These are phyloP conservation scores for Acrocyrtus sp. DNA, from an alignment of 2,888 invertebrate species.

Conservation along the genomic window DNA sequence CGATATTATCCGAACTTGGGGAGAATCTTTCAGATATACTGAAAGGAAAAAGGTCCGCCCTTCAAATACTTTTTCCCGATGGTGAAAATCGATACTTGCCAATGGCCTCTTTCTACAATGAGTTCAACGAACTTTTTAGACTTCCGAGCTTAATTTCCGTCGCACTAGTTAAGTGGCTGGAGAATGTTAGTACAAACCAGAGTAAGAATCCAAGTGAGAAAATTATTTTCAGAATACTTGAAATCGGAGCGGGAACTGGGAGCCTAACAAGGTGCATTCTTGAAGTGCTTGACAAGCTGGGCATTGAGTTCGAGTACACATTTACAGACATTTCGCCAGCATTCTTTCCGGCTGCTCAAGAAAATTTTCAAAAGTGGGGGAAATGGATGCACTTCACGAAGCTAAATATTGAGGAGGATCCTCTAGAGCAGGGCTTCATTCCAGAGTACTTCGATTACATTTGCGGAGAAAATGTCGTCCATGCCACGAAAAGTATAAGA, in stretches of 20 bases:
- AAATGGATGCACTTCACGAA: conserved; percentile 31
- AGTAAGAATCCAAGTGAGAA: too few species aligned
- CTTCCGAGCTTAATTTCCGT: background rate
- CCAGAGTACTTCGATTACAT: conserved; percentile 41
- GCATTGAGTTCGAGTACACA: conserved; percentile 32
- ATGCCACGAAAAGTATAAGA: conserved; percentile 3
- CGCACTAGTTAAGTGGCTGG: background rate
- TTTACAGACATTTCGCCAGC: conserved; percentile 48
- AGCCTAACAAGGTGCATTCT: conserved; percentile 16
- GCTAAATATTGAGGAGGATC: conserved; percentile 52
- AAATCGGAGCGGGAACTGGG: conserved; percentile 50
- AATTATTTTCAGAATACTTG: conserved; percentile 29
- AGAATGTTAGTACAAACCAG: background rate
- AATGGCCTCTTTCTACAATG: background rate
- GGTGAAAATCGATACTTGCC: background rate
- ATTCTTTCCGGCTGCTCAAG: conserved; percentile 39
- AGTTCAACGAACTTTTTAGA: background rate
- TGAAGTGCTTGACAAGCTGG: conserved; percentile 8
- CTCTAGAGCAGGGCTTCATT: conserved; percentile 45
- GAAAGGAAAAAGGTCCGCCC: conserved; percentile 6
- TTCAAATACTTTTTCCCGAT: conserved; percentile 22
- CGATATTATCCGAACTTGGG: too few species aligned
- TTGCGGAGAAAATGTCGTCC: conserved; percentile 1
- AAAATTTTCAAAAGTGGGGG: conserved; percentile 15
- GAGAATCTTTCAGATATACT: conserved; percentile 16